Base-by-base conservation (phyloP, 2,888 invertebrate genomes). In the Melanostoma scalare region DNA sequence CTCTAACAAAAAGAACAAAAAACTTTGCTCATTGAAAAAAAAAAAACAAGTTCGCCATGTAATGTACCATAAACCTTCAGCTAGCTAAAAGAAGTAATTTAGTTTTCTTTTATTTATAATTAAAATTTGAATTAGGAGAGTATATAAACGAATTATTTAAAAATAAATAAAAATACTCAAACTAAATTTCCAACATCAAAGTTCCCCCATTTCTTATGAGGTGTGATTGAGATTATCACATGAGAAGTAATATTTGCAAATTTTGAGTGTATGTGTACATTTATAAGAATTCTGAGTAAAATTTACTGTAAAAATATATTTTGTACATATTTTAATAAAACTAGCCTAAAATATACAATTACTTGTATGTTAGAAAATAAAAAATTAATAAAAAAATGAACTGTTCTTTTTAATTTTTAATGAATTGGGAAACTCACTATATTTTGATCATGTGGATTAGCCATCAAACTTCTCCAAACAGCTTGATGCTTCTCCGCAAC, bases 61-160 rank as follows among this genome's bases (percentile, higher is more conserved):
- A 75, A 86, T 82, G 87, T 87, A 87, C 87, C 86, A 87, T 86
- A 86, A 85, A 74, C 38, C 55, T 81, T 79, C 74, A 77, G 73
- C 48, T 63, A 52, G 79, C 56, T 74, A 61, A 63, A 73, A 69
- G 65, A 53, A 42, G 30, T 46, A 55, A 40, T 31, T 53, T 76
- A 10, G 67, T 84, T 68, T 71, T 73, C 52, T 68, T 56, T 46
- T 69, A 71, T 84, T 85, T 85, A 85, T 80, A 81, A 85, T 86
- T 85, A 73, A 72, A 69, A 75, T 85, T 86, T 85, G 68, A 85
- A 86, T 76, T 85, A 76, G 30, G 76, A 46, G 5, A 63, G 36
- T 73, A 65, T 52, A 36, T 58, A 78, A 44, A 68, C 1, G 20
- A 48, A 35, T 30, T 20, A 20, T 20, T 20, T 20, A 20, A 38